Percentiles rank a stretch among this genome's conserved stretches.
Evolutionary conservation across 2,797 vertebrate species (phyloP).

Genomic region (Fundulus diaphanus): DNA sequence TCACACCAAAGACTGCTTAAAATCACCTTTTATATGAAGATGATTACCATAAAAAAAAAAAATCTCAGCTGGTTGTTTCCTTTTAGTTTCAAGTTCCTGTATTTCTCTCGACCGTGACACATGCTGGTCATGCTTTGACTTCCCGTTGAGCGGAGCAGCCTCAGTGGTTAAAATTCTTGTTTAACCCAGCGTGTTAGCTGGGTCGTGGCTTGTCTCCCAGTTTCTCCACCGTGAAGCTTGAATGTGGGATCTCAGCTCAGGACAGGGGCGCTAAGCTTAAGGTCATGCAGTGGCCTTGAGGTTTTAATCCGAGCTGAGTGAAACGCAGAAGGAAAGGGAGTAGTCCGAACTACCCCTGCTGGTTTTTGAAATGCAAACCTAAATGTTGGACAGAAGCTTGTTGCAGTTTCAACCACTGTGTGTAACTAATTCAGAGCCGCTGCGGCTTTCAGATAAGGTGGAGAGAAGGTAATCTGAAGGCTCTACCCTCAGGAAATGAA

Average conservation of each 20-base stretch:
- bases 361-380: constrained; percentile 5
- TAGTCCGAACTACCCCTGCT: not conserved
- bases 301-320: constrained; percentile 32
- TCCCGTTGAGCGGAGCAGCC: constrained; percentile 45
- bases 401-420: not conserved
- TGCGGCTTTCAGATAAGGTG: constrained; percentile 1
- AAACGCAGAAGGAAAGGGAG: constrained; percentile 7
- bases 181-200: constrained; percentile 40
- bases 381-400: not conserved
- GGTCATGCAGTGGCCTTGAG: not conserved
- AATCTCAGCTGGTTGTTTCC: constrained; percentile 43
- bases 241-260: constrained; percentile 52
- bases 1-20: constrained; percentile 22
- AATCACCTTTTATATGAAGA: constrained; percentile 34
- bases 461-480: constrained; percentile 1
- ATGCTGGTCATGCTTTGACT: constrained; percentile 52
- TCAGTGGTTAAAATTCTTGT: constrained; percentile 59
- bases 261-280: constrained; percentile 16
- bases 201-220: constrained; percentile 12
- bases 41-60: constrained; percentile 32
- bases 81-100: constrained; percentile 30
- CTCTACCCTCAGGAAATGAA: constrained; percentile 2
- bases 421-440: constrained; percentile 10
- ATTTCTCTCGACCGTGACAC: constrained; percentile 45
- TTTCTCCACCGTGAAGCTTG: constrained; percentile 16